Evolutionary conservation across 2,888 invertebrate species (phyloP).

Genomic region (Acanthopleura granulata): DNA sequence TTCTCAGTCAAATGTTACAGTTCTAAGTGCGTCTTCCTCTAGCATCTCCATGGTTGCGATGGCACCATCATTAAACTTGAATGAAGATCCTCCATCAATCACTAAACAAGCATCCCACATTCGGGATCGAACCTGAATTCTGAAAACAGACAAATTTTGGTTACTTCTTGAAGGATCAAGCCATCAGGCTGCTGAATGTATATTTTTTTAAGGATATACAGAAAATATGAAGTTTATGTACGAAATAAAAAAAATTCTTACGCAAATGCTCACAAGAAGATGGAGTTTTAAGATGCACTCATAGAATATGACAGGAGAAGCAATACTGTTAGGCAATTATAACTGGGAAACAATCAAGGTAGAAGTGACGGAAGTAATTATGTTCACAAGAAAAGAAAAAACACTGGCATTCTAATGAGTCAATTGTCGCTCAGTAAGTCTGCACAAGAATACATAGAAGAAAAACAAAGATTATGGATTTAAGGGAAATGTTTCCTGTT

Average conservation of each 20-base stretch:
- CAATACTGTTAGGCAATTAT: too few relatives aligned
- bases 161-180: not conserved
- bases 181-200: not conserved
- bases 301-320: too few relatives aligned
- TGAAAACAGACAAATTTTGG: constrained; percentile 46
- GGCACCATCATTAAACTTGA: constrained; percentile 94
- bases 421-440: too few relatives aligned
- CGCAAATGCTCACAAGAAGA: not conserved
- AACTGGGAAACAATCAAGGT: too few relatives aligned
- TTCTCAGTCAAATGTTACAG: constrained; percentile 72
- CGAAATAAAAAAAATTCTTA: too few relatives aligned
- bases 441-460: too few relatives aligned
- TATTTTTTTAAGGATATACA: not conserved
- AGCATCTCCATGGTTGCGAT: constrained; percentile 85
- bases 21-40: constrained; percentile 89
- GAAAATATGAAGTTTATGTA: too few relatives aligned
- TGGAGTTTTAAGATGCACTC: not conserved
- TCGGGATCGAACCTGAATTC: constrained; percentile 85
- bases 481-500: too few relatives aligned
- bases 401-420: too few relatives aligned
- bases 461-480: too few relatives aligned
- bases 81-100: constrained; percentile 94
- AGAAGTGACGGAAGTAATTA: too few relatives aligned
- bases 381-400: too few relatives aligned
- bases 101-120: constrained; percentile 94